Base-by-base conservation (phyloP, 1,140 invertebrate genomes). In the Dendroctonus ponderosae region DNA sequence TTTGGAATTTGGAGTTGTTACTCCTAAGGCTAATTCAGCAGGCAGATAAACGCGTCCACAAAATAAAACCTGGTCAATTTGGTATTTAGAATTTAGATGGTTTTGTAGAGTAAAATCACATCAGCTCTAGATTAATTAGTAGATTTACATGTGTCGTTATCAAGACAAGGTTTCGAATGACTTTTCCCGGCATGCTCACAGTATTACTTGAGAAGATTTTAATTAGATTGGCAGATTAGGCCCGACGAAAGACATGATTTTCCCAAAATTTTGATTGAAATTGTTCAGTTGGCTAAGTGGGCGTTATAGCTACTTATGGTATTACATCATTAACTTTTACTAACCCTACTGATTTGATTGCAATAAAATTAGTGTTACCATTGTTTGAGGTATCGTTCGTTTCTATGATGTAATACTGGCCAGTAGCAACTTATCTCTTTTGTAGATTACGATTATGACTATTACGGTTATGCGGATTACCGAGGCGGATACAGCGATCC, bases 361-460 rank as follows among this genome's bases (percentile, higher is more conserved):
- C 2, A 46, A 8, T 12, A 46, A 46, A n/a, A 46, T 46, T 46
- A 46, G 8, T 9, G 43, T 46, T 26, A 26, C 26, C 43, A 46
- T 8, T 46, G n/a, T 2, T 46, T 46, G n/a, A 46, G 43, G n/a
- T 46, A 46, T 46, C 8, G 1, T 46, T 46, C 43, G n/a, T 46
- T 50, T 50, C 39, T 62, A 39, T 44, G 62, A 66, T 66, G 63
- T 66, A 66, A 59, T 66, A 66, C 56, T 57, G 53, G 58, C 14
- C 14, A 61, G 57, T 67, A 59, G 57, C 43, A 61, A 41, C 83
- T 84, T 63, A 38, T 62, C 81, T 89, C 85, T 89, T 89, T 91
- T 91, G 87, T 92, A 94, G 92, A 94, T 89, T 93, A 93, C 88
- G 91, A 93, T 90, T 93, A 92, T 87, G 91, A 93, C 86, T 93